Evolutionary conservation across 2,797 vertebrate species (phyloP).

Genomic region (Peromyscus nudipes): DNA sequence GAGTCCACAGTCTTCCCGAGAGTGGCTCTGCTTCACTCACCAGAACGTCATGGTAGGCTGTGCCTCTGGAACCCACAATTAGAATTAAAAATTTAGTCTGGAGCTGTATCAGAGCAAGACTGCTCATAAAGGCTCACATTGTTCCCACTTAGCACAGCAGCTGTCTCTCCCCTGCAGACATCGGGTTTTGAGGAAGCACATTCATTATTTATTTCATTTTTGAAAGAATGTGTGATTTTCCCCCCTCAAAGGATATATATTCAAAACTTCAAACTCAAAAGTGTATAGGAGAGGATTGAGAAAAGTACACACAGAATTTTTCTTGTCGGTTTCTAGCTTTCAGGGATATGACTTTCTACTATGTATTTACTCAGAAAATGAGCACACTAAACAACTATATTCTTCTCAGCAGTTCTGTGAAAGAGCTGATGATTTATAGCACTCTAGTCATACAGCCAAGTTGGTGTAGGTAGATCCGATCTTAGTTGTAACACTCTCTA

Average conservation of each 20-base stretch:
- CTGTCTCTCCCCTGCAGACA: constrained; percentile 25
- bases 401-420: not conserved
- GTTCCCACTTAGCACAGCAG: constrained; percentile 8
- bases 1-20: constrained; percentile 30
- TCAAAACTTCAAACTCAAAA: not conserved
- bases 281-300: not conserved
- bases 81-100: not conserved
- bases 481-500: not conserved
- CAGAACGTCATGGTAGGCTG: not conserved
- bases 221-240: not conserved
- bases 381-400: not conserved
- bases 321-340: not conserved
- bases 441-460: not conserved
- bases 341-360: not conserved
- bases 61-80: constrained; percentile 43
- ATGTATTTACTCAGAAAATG: constrained; percentile 12
- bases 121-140: not conserved
- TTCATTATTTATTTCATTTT: constrained; percentile 67
- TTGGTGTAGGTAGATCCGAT: not conserved
- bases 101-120: constrained; percentile 3
- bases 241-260: not conserved
- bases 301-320: not conserved
- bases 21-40: not conserved
- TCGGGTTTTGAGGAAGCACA: constrained; percentile 11
- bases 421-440: not conserved